A percentile compares a stretch with the other conserved stretches of the same genome.
These are phyloP conservation scores for Forbesichthys papilliferus DNA, from an alignment of 2,113 vertebrate genomes.

Conservation along the genomic window DNA sequence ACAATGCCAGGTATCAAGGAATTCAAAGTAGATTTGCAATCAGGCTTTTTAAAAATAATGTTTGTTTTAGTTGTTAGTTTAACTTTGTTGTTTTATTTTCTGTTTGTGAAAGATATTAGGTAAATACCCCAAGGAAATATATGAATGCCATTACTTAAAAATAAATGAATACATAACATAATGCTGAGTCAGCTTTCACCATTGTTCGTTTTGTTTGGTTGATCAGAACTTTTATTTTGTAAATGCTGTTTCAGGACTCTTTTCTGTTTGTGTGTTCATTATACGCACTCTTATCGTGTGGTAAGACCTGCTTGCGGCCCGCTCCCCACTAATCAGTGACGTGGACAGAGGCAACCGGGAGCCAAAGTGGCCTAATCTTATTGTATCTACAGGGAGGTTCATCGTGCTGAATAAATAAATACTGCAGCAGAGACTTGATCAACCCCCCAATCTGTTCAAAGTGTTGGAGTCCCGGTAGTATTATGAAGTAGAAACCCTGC, in stretches of 20 bases:
- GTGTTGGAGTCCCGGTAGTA: slow-evolving; percentile 34
- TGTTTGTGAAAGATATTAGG: slow-evolving; percentile 55
- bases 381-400: slow-evolving; percentile 33
- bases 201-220: slow-evolving; percentile 72
- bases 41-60: slow-evolving; percentile 13
- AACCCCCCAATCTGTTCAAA: slow-evolving; percentile 28
- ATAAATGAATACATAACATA: neutral
- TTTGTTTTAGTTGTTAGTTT: slow-evolving; percentile 36
- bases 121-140: slow-evolving; percentile 50
- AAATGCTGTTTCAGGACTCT: slow-evolving; percentile 62
- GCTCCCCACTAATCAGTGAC: slow-evolving; percentile 43
- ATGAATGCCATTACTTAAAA: slow-evolving; percentile 70
- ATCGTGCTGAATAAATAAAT: slow-evolving; percentile 30
- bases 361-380: slow-evolving; percentile 39
- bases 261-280: slow-evolving; percentile 69
- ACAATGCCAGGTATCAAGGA: slow-evolving; percentile 58
- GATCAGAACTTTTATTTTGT: slow-evolving; percentile 47
- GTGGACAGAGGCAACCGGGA: slow-evolving; percentile 45
- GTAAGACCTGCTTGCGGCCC: slow-evolving; percentile 50
- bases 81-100: slow-evolving; percentile 46
- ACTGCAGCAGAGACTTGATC: slow-evolving; percentile 26
- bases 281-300: slow-evolving; percentile 65
- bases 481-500: slow-evolving; percentile 46
- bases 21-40: slow-evolving; percentile 49
- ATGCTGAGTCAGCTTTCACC: slow-evolving; percentile 72